phyloP scores from a whole-genome alignment of 2,797 vertebrate genomes.

The Lycodopsis pacificus region DNA sequence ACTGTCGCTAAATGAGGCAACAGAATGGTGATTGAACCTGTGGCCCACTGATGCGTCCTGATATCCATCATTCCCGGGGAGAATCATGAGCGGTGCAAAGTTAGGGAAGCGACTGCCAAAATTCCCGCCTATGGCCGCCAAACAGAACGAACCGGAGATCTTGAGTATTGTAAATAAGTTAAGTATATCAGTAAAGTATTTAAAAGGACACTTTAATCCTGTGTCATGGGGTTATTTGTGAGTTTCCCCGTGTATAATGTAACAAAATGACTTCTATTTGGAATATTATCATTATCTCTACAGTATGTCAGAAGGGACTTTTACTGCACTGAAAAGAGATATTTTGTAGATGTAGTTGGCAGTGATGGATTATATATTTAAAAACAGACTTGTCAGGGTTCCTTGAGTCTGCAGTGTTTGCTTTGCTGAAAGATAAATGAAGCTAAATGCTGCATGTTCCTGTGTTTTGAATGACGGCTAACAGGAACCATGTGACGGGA shows the following conservation, averaged over 20 bases:
- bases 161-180: too few relatives aligned
- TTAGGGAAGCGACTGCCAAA: too few relatives aligned
- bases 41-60: too few relatives aligned
- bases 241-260: neutral
- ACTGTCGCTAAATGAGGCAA: too few relatives aligned
- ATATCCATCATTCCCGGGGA: too few relatives aligned
- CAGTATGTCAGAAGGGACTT: neutral
- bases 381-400: neutral
- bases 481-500: slow-evolving; percentile 31
- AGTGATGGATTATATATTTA: neutral
- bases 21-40: too few relatives aligned
- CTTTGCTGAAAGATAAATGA: too few relatives aligned
- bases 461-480: slow-evolving; percentile 15
- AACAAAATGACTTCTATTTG: neutral
- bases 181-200: neutral
- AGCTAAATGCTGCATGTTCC: neutral
- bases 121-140: too few relatives aligned
- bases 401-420: neutral
- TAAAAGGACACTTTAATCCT: too few relatives aligned
- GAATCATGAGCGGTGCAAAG: too few relatives aligned
- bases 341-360: neutral
- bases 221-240: neutral
- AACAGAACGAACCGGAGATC: too few relatives aligned
- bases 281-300: neutral
- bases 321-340: neutral